Conservation (phyloP, 2,113 vertebrate species). For the Macrotis lagotis region DNA sequence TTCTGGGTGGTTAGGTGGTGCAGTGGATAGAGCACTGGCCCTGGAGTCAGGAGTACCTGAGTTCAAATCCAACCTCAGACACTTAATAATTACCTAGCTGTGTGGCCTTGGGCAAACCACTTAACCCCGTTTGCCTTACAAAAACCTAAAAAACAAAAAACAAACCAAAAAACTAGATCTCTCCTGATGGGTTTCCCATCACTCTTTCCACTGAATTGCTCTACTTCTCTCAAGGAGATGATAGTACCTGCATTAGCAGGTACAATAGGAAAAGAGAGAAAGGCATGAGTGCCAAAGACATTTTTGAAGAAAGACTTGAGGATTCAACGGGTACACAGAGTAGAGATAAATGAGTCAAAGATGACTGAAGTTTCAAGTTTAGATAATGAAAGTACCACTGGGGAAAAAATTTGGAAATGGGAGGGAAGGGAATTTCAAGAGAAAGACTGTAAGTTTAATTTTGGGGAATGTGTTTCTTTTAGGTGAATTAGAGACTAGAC, state of each 20-base stretch:
- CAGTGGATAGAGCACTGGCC: too few species aligned
- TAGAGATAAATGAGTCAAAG: not conserved
- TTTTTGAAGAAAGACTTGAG: not conserved
- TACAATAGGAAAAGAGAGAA: not conserved
- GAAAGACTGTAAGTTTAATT: not conserved
- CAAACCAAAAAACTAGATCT: not conserved
- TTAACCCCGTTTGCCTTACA: too few species aligned
- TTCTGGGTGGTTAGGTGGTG: too few species aligned
- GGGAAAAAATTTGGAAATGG: too few species aligned
- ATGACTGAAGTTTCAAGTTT: not conserved
- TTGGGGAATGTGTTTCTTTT: constrained; percentile 1
- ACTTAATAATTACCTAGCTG: too few species aligned
- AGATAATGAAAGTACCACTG: not conserved
- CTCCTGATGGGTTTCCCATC: not conserved
- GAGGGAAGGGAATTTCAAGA: not conserved
- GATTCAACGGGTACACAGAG: not conserved
- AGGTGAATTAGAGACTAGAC: not conserved
- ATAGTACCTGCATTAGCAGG: rapidly evolving
- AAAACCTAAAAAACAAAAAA: too few species aligned
- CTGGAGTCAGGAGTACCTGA: too few species aligned
- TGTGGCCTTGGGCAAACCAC: too few species aligned
- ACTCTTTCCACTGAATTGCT: not conserved
- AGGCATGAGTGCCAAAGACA: not conserved
- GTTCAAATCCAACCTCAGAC: too few species aligned
- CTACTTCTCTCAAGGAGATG: not conserved